These are phyloP conservation scores for Dryobotodes eremita DNA, from an alignment of 2,888 invertebrate species.

Conservation along the genomic window DNA sequence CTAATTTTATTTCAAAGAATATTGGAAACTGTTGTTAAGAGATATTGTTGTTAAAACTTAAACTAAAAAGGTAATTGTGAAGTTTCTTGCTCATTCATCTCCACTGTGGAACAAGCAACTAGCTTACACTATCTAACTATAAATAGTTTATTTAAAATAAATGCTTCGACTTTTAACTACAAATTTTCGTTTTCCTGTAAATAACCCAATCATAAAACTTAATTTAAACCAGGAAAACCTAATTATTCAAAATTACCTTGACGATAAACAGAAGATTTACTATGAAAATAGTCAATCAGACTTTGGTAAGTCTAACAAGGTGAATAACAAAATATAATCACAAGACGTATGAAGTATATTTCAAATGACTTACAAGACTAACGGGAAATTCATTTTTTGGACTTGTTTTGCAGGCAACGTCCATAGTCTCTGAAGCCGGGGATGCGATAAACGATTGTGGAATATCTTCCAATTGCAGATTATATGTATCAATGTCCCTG, in stretches of 20 bases:
- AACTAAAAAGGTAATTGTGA: too few species aligned
- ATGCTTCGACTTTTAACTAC: too few species aligned
- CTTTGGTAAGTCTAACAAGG: background rate
- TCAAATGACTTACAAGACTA: constrained; percentile 18
- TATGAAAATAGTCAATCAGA: background rate
- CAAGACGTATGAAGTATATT: background rate
- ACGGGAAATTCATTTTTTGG: constrained; percentile 36
- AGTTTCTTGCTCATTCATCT: too few species aligned
- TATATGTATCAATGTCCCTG: constrained; percentile 36
- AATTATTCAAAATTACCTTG: background rate
- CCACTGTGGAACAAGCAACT: background rate
- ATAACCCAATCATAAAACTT: background rate
- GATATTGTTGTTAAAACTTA: background rate
- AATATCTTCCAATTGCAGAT: constrained; percentile 26
- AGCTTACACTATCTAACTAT: background rate
- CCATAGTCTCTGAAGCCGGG: constrained; percentile 52
- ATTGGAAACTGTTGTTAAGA: background rate
- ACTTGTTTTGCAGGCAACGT: constrained; percentile 29
- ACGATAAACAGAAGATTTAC: background rate
- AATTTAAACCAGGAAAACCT: background rate
- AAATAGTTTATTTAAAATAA: too few species aligned
- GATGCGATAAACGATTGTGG: constrained; percentile 31
- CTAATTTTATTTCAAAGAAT: background rate
- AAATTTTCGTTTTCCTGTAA: background rate
- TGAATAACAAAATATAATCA: background rate